phyloP scores from a whole-genome alignment of 2,797 vertebrate species.

The Stomatorhinus walkeri region DNA sequence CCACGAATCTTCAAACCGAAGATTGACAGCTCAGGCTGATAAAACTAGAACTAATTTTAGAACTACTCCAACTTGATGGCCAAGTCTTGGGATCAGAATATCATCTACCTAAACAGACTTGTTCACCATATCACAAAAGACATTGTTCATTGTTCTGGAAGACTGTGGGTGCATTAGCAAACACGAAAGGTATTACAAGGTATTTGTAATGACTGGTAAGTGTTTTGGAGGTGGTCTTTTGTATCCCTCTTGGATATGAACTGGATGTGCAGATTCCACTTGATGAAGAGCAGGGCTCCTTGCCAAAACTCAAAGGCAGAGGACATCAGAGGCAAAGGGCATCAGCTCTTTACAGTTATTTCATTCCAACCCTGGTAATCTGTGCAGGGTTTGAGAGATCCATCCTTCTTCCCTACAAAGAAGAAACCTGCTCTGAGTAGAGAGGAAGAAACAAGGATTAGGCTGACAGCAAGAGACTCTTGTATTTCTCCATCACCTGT shows the following conservation, averaged over 20 bases:
- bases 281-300: not conserved
- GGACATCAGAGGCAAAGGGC: not conserved
- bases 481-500: not conserved
- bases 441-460: not conserved
- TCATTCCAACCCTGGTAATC: not conserved
- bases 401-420: not conserved
- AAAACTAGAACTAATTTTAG: not conserved
- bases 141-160: not conserved
- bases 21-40: not conserved
- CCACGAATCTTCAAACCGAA: not conserved
- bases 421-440: not conserved
- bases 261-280: not conserved
- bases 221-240: not conserved
- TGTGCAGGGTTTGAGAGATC: not conserved
- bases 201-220: not conserved
- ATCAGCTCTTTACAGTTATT: not conserved
- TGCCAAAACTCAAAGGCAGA: not conserved
- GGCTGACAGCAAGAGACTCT: not conserved
- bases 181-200: not conserved
- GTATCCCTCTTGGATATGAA: not conserved
- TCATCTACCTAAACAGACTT: not conserved
- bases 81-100: not conserved
- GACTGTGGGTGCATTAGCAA: not conserved
- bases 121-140: not conserved
- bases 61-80: not conserved